Evolutionary conservation across 2,797 vertebrate species (phyloP), one percentile per base, ranked within the genome.

Genomic region (Pseudomugil tenellus): DNA sequence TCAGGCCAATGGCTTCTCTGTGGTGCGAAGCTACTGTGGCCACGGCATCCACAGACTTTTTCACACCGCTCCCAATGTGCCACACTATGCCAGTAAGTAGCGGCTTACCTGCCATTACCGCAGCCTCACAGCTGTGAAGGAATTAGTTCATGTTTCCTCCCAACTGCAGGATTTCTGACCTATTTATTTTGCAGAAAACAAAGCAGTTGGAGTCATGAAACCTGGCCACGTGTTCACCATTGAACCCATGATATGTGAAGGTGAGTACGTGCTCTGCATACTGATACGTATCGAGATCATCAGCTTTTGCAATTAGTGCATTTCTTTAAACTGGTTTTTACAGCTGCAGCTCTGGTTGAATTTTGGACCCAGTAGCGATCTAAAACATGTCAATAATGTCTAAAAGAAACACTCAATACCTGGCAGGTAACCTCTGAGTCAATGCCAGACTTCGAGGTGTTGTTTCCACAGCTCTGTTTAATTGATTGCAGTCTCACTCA

Each of bases 211-310:
- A 72, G 98, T 99, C 28, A 99, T 99, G 95, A 99, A 99, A 84
- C 96, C 98, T 0, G 98, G 98, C 41, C 98, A 99, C 2, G 96
- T 98, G 57, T 99, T 99, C 89, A 99, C 98, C 84, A 98, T 99
- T 63, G 98, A 99, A 80, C 98, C 98, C 71, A 99, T 99, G 98
- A 99, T 99, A 76, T 99, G 98, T 91, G 98, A 99, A 96, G 98
- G 98, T 99, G 84, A 96, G 94, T 74, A 11, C 7, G 10, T 5
- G 17, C n/a, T 28, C 5, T 56, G 39, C 39, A 41, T 25, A 3
- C 9, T 19, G 29, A 39, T 28, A 39, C 23, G 29, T 14, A 21
- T 25, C 16, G 32, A 35, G 13, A 37, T 10, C 35, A 8, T 32
- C 19, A 34, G 7, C 9, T n/a, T 21, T 31, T 1, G 3, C 3